A percentile compares a stretch with the other conserved stretches of the same genome.
These are phyloP conservation scores for Stenoptilia bipunctidactyla DNA, from an alignment of 2,888 invertebrate species.

Conservation along the genomic window DNA sequence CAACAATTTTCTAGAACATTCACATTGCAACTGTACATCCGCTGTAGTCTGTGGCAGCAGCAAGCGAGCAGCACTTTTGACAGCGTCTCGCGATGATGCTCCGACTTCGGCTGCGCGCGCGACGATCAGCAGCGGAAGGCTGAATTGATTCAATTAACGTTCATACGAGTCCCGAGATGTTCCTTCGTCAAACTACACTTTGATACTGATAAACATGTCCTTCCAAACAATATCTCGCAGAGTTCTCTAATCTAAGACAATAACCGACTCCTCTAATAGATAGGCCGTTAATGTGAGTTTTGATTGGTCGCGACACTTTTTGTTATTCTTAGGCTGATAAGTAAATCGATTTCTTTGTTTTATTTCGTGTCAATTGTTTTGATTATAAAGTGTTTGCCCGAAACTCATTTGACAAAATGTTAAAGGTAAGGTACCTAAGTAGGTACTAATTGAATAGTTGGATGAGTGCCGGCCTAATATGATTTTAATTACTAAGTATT, in stretches of 20 bases:
- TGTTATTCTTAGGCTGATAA: constrained; percentile 38
- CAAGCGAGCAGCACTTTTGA: no score
- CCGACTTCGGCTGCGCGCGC: constrained; percentile 10
- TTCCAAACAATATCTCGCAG: constrained; percentile 21
- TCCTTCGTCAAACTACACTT: constrained; percentile 42
- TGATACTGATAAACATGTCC: constrained; percentile 52
- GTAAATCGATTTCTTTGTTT: constrained; percentile 41
- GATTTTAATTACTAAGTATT: no score
- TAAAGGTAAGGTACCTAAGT: no score
- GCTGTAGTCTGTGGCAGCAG: no score
- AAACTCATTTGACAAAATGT: no score
- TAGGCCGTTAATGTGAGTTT: constrained; percentile 33
- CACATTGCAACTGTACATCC: no score
- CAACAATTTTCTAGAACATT: no score
- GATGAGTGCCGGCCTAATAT: no score
- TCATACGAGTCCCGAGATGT: constrained; percentile 23
- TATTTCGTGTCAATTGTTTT: constrained; percentile 38
- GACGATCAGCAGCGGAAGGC: constrained; percentile 52
- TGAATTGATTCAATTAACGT: constrained; percentile 56
- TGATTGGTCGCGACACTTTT: constrained; percentile 46
- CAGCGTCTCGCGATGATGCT: neutral
- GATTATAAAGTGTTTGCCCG: constrained; percentile 46
- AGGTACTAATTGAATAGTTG: no score
- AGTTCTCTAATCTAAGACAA: constrained; percentile 44
- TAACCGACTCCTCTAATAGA: constrained; percentile 32